These are phyloP conservation scores for Cettia cetti DNA, from an alignment of 2,113 vertebrate species.

Conservation along the genomic window DNA sequence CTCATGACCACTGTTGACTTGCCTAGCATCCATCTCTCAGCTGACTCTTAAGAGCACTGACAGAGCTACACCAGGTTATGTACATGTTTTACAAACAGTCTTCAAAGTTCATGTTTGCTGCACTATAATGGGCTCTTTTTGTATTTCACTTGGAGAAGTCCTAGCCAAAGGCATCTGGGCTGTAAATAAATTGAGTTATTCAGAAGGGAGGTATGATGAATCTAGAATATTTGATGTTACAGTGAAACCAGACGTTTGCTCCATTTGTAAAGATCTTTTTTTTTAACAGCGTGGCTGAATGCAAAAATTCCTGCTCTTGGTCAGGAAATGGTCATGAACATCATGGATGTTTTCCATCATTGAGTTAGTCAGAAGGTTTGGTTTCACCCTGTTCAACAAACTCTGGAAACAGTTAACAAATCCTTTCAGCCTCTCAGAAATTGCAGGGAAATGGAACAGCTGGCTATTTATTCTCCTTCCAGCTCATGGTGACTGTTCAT, in stretches of 20 bases:
- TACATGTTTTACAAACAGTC: not conserved
- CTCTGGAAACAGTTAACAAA: not conserved
- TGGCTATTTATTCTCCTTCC: not conserved
- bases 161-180: not conserved
- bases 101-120: not conserved
- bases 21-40: not conserved
- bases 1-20: not conserved
- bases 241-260: not conserved
- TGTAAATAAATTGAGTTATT: not conserved
- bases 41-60: not conserved
- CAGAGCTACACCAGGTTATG: not conserved
- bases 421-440: not conserved
- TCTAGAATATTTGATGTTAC: not conserved
- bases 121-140: not conserved
- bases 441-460: not conserved
- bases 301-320: not conserved
- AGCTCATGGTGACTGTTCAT: not conserved
- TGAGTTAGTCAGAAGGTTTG: not conserved
- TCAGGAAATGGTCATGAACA: not conserved
- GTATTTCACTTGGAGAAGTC: not conserved
- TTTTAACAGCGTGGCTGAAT: not conserved
- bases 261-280: not conserved
- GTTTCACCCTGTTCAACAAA: not conserved
- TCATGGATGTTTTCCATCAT: not conserved
- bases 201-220: not conserved